Conservation (phyloP, 2,888 invertebrate species). For the Lomographa bimaculata region DNA sequence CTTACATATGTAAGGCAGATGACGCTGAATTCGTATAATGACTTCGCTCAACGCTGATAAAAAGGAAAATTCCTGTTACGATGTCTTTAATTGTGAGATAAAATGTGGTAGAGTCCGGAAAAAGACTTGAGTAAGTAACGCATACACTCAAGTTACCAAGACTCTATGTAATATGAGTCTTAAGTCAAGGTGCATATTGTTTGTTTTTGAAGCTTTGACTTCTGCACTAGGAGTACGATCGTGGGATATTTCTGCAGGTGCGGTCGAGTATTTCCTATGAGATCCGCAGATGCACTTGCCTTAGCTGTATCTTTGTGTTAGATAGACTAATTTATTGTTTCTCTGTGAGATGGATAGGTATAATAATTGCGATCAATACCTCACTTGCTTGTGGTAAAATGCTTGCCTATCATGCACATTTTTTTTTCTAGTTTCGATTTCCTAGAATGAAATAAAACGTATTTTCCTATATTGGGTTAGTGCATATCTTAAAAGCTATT, state of each 20-base stretch:
- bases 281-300: slow-evolving; percentile 64
- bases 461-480: no score
- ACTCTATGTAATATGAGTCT: background rate
- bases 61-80: slow-evolving; percentile 21
- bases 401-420: no score
- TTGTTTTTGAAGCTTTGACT: background rate
- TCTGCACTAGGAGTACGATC: slow-evolving; percentile 45
- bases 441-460: no score
- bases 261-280: slow-evolving; percentile 58
- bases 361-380: no score
- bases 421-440: no score
- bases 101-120: slow-evolving; percentile 18
- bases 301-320: slow-evolving; percentile 25
- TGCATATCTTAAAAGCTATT: no score
- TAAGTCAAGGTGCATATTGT: slow-evolving; percentile 18
- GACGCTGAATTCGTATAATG: no score
- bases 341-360: no score
- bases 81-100: slow-evolving; percentile 20
- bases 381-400: no score
- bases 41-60: no score
- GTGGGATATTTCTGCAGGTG: slow-evolving; percentile 80
- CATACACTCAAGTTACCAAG: slow-evolving; percentile 6
- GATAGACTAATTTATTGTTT: slow-evolving; percentile 8
- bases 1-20: no score
- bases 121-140: slow-evolving; percentile 22